These are phyloP conservation scores for Pachyramphus minor DNA, from an alignment of 2,113 vertebrate genomes.

Conservation along the genomic window DNA sequence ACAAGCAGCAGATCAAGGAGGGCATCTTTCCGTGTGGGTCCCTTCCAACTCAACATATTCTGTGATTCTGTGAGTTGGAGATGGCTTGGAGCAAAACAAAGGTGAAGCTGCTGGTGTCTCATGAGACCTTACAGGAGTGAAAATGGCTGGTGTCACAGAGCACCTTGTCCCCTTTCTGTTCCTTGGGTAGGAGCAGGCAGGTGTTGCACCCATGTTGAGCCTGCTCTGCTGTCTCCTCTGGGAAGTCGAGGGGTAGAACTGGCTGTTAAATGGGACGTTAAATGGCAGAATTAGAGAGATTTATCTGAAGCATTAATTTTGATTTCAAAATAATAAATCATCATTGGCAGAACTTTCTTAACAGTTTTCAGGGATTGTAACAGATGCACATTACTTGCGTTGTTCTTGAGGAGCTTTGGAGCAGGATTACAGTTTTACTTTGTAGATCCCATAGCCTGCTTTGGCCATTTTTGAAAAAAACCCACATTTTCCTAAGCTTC, in stretches of 20 bases:
- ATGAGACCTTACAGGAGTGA: not conserved
- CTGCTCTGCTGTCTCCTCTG: not conserved
- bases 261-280: conserved; percentile 36
- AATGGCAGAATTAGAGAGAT: conserved; percentile 29
- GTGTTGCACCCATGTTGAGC: not conserved
- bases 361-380: not conserved
- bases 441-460: not conserved
- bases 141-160: not conserved
- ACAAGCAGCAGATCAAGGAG: too few species aligned
- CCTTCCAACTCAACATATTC: not conserved
- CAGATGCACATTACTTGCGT: not conserved
- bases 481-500: not conserved
- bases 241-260: not conserved
- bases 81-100: not conserved
- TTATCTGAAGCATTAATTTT: conserved; percentile 21
- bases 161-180: not conserved
- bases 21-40: not conserved
- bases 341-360: not conserved
- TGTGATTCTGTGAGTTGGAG: not conserved
- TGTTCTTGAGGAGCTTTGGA: not conserved
- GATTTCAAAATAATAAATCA: conserved; percentile 36
- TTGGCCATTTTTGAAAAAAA: not conserved
- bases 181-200: not conserved
- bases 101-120: not conserved
- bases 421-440: not conserved